Evolutionary conservation across 1,140 invertebrate genomes (phyloP), one percentile per base, ranked within the genome.

Genomic region (Trissolcus basalis): DNA sequence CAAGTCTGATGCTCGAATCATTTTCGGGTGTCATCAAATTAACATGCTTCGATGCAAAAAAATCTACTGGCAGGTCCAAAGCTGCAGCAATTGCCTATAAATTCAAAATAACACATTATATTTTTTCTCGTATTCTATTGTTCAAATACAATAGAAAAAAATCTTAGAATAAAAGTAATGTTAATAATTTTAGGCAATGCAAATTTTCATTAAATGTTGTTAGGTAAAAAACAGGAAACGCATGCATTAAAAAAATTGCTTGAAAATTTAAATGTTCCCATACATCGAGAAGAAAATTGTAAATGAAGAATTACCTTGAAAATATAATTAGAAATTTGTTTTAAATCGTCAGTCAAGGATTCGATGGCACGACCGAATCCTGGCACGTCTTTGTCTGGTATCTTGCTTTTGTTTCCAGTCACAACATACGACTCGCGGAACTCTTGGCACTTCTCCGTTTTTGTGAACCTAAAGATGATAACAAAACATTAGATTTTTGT

Each of bases 401-500:
- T 87, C 73, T 89, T 87, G 41, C 89, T 88, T n/a, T 89, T 90
- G 68, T 89, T 89, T 70, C 91, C 84, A 19, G 90, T 90, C 50
- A 93, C 91, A 81, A 92, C 93, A 87, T 91, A 93, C 41, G 91
- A 90, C 81, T 94, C 92, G 15, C 92, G 90, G 61, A 44, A 77
- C 14, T 77, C 73, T 56, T 54, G 73, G 51, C 73, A 77, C 47
- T 39, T 55, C 56, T 72, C 75, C 14, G 63, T 63, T 35, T 59
- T 72, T 14, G 68, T 77, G 16, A 77, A 77, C 39, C 64, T 70
- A 7, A 6, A 47, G 13, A 27, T 13, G 35, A 14, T 27, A n/a
- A 43, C 44, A 43, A 45, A 55, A 12, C 33, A 9, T 11, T 39
- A 15, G 13, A n/a, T n/a, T n/a, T n/a, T n/a, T n/a, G n/a, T n/a